Evolutionary conservation across 2,113 vertebrate genomes (phyloP), one percentile per base, ranked within the genome.

Genomic region (Colinus virginianus): DNA sequence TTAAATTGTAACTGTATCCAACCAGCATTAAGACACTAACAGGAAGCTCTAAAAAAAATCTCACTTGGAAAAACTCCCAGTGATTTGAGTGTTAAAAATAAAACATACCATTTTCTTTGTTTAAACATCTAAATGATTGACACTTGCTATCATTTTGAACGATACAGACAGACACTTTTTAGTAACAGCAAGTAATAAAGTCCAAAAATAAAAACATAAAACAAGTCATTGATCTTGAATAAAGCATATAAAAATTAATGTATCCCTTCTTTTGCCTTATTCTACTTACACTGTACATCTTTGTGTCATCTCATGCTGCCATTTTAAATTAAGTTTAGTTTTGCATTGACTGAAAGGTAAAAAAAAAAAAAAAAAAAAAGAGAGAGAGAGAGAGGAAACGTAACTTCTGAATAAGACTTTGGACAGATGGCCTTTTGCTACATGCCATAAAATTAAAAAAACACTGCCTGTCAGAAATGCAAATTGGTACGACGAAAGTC

Each of bases 301-400:
- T 40, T 22, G 75, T 11, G 45, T 13, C 34, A 67, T 6, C 7
- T 14, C 18, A 67, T 0, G 42, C n/a, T 53, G 9, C 30, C 0
- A 36, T n/a, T 83, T 72, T 32, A 55, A 11, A 55, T 55, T 32
- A 56, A 56, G 32, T 59, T 63, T 4, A 0, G 6, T 8, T 49
- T 23, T 58, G 9, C 58, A 78, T 75, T 34, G 5, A 75, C 36
- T 7, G 11, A 46, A 34, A 78, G 26, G 30, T 30, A 9, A 83
- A 80, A 38, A 13, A 82, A 84, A 38, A 13, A 82, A 84, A 38
- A 13, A 19, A 69, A 69, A 12, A 13, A 45, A 71, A 46, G 9
- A 62, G 7, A 14, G 8, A 14, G 38, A 46, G 9, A 62, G 7
- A 14, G 8, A 14, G 38, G 10, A 84, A 70, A 26, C 6, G 59